These are phyloP conservation scores for Trypoxylon attenuatum DNA, from an alignment of 2,888 invertebrate genomes.

Conservation along the genomic window DNA sequence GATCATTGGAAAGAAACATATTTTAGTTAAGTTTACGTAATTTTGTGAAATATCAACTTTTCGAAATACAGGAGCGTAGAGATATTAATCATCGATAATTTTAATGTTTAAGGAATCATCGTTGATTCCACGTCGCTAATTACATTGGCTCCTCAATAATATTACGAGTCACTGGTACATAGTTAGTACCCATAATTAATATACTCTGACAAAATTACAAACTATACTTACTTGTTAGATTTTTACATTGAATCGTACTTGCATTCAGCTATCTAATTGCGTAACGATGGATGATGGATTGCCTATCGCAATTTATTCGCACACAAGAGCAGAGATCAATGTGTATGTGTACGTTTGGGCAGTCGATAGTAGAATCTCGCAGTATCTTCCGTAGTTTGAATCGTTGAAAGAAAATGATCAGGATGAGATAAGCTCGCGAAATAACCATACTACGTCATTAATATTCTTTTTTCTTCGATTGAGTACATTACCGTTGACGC, in stretches of 20 bases:
- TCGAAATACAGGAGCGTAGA: too few species aligned
- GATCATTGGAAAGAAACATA: not conserved
- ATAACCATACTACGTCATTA: conserved; percentile 35
- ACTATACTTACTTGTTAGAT: conserved; percentile 21
- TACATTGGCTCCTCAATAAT: too few species aligned
- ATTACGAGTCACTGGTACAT: too few species aligned
- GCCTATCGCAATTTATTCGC: too few species aligned
- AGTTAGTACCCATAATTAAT: conserved; percentile 46
- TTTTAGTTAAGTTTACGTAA: too few species aligned
- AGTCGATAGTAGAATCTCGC: too few species aligned
- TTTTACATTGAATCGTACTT: conserved; percentile 20
- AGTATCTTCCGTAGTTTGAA: not conserved
- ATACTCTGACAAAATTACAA: conserved; percentile 29
- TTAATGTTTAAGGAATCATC: too few species aligned
- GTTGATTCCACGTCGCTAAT: conserved; percentile 14
- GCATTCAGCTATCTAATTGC: conserved; percentile 52
- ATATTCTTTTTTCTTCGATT: conserved; percentile 30
- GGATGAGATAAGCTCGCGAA: conserved; percentile 16
- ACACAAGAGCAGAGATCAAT: too few species aligned
- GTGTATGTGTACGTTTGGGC: too few species aligned
- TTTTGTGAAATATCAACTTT: too few species aligned
- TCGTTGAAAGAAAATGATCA: conserved; percentile 21
- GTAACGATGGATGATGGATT: too few species aligned
- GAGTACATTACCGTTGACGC: not conserved
- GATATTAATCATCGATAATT: too few species aligned